These are phyloP conservation scores for Artemisiospiza belli DNA, from an alignment of 2,113 vertebrate species.

Conservation along the genomic window DNA sequence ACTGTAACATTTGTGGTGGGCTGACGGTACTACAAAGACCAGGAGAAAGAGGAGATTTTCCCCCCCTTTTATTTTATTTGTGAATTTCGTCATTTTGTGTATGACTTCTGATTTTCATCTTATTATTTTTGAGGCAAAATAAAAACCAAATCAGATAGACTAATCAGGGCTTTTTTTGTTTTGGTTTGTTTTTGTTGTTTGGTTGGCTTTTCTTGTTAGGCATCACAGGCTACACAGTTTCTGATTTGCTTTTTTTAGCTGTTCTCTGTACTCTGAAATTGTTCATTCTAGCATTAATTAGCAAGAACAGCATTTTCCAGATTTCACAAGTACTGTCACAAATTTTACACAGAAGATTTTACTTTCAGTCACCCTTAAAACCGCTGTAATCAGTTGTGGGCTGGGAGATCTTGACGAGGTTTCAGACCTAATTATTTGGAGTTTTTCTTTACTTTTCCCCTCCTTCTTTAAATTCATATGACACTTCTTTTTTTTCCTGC, in stretches of 20 bases:
- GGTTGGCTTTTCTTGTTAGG: background rate
- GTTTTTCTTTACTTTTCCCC: background rate
- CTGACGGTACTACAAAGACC: background rate
- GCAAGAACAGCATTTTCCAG: background rate
- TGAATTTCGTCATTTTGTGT: background rate
- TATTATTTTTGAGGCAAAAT: background rate
- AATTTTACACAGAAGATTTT: background rate
- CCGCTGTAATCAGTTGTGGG: fast-evolving
- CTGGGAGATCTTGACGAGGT: background rate
- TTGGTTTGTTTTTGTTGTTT: background rate
- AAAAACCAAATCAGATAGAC: too few species aligned
- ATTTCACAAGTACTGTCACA: background rate
- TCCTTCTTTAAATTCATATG: background rate
- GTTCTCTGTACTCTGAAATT: background rate
- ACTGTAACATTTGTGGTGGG: background rate
- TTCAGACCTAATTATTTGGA: background rate
- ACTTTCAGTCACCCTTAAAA: background rate
- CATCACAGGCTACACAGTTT: background rate
- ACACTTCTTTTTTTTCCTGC: background rate
- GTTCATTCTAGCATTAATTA: background rate
- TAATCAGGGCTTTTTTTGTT: background rate
- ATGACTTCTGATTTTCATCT: background rate
- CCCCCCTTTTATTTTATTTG: background rate
- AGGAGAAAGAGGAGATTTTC: background rate
- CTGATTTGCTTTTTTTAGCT: background rate